These are phyloP conservation scores for Nesoenas mayeri DNA, from an alignment of 2,113 vertebrate genomes.

Conservation along the genomic window DNA sequence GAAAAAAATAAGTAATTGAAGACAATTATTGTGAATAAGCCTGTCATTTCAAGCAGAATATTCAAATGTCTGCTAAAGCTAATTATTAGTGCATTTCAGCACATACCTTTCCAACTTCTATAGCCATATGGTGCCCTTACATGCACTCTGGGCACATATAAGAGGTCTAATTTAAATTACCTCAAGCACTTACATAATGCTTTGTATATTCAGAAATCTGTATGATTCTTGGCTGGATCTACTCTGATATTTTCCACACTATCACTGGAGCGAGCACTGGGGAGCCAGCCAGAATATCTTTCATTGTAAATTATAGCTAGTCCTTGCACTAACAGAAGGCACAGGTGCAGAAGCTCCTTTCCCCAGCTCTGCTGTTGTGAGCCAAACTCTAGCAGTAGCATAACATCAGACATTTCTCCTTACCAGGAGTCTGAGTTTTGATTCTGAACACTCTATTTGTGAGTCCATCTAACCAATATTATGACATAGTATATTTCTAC, in stretches of 20 bases:
- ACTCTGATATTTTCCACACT: background rate
- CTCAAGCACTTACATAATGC: background rate
- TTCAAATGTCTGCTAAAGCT: background rate
- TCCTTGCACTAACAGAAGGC: background rate
- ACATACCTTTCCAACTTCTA: background rate
- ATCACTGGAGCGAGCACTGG: background rate
- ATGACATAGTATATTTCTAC: background rate
- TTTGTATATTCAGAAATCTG: background rate
- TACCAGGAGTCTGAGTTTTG: background rate
- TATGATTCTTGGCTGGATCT: background rate
- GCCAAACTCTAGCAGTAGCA: background rate
- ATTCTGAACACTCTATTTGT: slow-evolving; percentile 3
- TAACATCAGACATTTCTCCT: background rate
- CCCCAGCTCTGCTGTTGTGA: background rate
- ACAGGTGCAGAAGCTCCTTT: background rate
- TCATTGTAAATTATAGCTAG: background rate
- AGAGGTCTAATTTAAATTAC: background rate
- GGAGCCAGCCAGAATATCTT: background rate
- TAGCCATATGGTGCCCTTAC: background rate
- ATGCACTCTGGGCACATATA: background rate
- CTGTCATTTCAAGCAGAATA: background rate
- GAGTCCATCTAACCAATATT: slow-evolving; percentile 56
- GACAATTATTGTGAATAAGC: background rate
- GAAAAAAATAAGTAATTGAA: background rate
- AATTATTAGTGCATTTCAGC: background rate